Conservation (phyloP, 2,888 invertebrate species). For the Eledona agricola region DNA sequence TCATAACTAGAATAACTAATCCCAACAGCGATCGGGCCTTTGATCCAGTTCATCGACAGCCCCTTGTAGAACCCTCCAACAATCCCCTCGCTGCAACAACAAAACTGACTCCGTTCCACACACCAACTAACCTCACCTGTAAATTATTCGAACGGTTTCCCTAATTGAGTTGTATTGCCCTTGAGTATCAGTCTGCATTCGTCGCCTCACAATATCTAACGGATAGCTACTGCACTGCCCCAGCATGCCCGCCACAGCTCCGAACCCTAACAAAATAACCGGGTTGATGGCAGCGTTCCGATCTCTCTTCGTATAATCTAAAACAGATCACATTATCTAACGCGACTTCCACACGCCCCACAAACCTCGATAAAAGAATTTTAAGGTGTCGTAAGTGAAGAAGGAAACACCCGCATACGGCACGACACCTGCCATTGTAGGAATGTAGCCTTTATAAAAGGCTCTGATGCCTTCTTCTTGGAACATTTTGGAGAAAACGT, state of each 20-base stretch:
- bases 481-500: conserved; percentile 70
- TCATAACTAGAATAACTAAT: conserved; percentile 98
- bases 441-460: conserved; percentile 86
- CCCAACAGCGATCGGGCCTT: conserved; percentile 90
- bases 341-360: conserved; percentile 46
- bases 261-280: conserved; percentile 78
- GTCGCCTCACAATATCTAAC: conserved; percentile 84
- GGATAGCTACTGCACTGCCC: conserved; percentile 98
- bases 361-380: conserved; percentile 77
- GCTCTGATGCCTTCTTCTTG: conserved; percentile 78
- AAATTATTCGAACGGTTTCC: conserved; percentile 74
- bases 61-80: conserved; percentile 95
- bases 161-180: conserved; percentile 72
- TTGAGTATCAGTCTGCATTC: conserved; percentile 69
- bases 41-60: conserved; percentile 99
- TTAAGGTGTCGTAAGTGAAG: conserved; percentile 95
- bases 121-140: conserved; percentile 66
- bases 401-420: conserved; percentile 98
- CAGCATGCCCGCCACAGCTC: conserved; percentile 90
- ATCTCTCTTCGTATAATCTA: conserved; percentile 11
- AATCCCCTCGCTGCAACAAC: conserved; percentile 81
- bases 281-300: conserved; percentile 54
- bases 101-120: conserved; percentile 14
- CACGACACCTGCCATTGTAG: conserved; percentile 92
- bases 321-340: conserved; percentile 33